A percentile compares a stretch with the other conserved stretches of the same genome.
Conservation (phyloP, 2,113 vertebrate genomes). For the Nesogale talazaci region DNA sequence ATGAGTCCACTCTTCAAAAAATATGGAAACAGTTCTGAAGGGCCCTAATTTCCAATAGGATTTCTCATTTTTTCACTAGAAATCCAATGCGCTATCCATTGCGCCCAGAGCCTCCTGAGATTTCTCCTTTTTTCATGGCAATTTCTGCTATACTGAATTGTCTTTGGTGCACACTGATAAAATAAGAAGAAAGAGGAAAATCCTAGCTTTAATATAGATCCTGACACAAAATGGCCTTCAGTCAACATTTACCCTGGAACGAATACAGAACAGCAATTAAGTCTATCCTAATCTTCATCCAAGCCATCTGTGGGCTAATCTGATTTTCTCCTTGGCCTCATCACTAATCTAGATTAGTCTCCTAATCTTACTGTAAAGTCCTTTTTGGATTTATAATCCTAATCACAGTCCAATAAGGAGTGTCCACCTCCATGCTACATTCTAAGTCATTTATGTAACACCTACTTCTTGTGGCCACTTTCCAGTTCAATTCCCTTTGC, state of each 20-base stretch:
- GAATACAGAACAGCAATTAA: background rate
- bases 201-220: background rate
- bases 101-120: too few relatives aligned
- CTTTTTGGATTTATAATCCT: background rate
- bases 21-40: background rate
- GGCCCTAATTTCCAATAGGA: background rate
- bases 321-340: background rate
- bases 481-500: background rate
- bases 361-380: background rate
- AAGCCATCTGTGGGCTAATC: background rate
- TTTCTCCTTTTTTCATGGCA: background rate
- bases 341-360: background rate
- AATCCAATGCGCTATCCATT: too few relatives aligned
- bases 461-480: background rate
- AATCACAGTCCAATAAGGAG: background rate
- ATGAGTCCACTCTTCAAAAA: background rate
- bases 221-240: conserved; percentile 1
- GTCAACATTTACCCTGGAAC: background rate
- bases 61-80: background rate
- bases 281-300: background rate
- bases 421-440: background rate
- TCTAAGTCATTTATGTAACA: background rate
- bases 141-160: background rate
- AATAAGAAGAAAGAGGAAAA: background rate
- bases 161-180: background rate